phyloP scores from a whole-genome alignment of 2,888 invertebrate species.

The Mellilla xanthometata region DNA sequence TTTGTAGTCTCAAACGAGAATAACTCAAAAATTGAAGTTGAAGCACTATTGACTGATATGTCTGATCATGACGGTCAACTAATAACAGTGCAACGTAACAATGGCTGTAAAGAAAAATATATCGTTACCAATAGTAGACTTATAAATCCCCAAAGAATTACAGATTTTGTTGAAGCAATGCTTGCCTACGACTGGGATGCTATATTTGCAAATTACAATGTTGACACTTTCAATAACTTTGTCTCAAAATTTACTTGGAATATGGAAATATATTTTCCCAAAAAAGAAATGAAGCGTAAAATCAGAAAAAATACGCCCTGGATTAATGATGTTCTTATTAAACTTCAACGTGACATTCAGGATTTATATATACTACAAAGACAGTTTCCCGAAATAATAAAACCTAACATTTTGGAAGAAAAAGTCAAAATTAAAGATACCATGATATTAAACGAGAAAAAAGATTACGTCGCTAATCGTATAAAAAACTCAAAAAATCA shows the following conservation, averaged over 20 bases:
- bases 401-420: background rate
- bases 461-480: background rate
- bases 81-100: too few relatives aligned
- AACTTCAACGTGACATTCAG: background rate
- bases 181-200: background rate
- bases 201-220: background rate
- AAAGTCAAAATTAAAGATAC: background rate
- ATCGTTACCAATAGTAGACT: too few relatives aligned
- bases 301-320: background rate
- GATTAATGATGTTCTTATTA: background rate
- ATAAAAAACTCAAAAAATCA: background rate
- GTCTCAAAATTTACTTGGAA: background rate
- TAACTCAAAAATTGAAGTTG: too few relatives aligned
- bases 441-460: background rate
- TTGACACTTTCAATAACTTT: background rate
- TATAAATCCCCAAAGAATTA: too few relatives aligned
- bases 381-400: background rate
- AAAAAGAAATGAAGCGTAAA: background rate
- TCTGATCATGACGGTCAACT: too few relatives aligned
- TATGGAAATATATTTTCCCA: conserved; percentile 1
- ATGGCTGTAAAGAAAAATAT: too few relatives aligned
- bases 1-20: too few relatives aligned
- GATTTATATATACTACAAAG: background rate
- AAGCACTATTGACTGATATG: too few relatives aligned
- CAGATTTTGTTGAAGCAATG: background rate